phyloP scores from a whole-genome alignment of 2,113 vertebrate species.

The Heteronetta atricapilla region DNA sequence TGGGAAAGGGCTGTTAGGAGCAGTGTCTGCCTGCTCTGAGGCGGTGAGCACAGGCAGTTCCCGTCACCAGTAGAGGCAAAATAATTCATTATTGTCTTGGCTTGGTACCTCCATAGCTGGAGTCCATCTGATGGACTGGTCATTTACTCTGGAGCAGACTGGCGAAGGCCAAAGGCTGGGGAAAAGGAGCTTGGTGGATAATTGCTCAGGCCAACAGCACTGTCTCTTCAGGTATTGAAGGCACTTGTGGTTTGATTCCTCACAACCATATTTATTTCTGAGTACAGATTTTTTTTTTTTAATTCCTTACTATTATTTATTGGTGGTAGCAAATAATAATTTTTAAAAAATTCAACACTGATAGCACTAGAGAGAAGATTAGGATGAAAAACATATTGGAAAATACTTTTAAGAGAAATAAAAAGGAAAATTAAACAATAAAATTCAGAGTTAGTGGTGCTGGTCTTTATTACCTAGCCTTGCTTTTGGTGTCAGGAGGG shows the following conservation, averaged over 20 bases:
- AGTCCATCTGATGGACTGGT: not conserved
- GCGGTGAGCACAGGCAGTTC: not conserved
- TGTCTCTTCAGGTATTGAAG: not conserved
- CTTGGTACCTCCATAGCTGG: not conserved
- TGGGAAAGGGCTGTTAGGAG: not conserved
- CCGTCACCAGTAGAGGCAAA: fast-evolving
- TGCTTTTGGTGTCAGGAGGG: not conserved
- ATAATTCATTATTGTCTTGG: not conserved
- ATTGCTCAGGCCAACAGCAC: not conserved
- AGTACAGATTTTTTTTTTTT: not conserved
- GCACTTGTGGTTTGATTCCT: not conserved
- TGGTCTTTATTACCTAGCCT: not conserved
- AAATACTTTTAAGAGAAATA: not conserved
- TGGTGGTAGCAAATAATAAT: not conserved
- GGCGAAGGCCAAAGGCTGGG: not conserved
- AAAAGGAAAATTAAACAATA: not conserved
- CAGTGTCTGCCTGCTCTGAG: not conserved
- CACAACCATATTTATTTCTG: not conserved
- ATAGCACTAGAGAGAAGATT: not conserved
- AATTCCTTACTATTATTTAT: not conserved
- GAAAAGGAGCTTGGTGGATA: not conserved
- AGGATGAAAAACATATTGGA: not conserved
- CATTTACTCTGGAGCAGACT: not conserved
- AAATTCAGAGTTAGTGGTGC: not conserved
- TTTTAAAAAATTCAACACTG: not conserved